Percentiles rank a stretch among this genome's conserved stretches.
Evolutionary conservation across 92 coral and sea anemone species (phyloP).

Genomic region (Pocillopora meandrina): DNA sequence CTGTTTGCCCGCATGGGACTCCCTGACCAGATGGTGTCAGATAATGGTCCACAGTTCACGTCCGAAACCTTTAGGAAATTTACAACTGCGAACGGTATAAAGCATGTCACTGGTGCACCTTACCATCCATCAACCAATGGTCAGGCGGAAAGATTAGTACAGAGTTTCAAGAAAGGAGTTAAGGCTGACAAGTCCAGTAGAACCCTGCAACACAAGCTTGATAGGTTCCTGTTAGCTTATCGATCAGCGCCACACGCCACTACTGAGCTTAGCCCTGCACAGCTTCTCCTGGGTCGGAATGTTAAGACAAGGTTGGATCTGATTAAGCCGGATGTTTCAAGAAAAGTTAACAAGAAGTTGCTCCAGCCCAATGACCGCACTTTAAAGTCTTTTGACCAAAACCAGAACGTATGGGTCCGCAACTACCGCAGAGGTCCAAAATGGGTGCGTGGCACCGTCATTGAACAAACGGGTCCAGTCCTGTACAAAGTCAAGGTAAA

Average conservation of each 20-base stretch:
- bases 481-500: conserved; percentile 54
- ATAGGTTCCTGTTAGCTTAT: conserved; percentile 29
- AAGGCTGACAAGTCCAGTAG: neutral
- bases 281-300: neutral
- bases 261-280: conserved; percentile 5
- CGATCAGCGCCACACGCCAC: conserved; percentile 42
- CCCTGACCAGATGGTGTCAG: too few relatives aligned
- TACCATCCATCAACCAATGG: conserved; percentile 59
- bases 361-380: too few relatives aligned
- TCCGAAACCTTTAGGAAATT: conserved; percentile 14
- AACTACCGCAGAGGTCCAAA: conserved; percentile 42
- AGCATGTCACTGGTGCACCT: neutral
- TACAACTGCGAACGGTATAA: neutral
- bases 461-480: conserved; percentile 36
- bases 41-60: neutral
- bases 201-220: conserved; percentile 5
- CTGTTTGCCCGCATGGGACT: too few relatives aligned
- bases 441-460: conserved; percentile 41
- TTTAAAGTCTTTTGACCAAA: conserved; percentile 5
- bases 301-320: conserved; percentile 5
- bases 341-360: neutral
- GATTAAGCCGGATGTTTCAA: neutral
- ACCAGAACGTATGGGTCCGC: conserved; percentile 49
- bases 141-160: conserved; percentile 43
- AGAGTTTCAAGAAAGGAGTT: neutral